phyloP scores from a whole-genome alignment of 2,113 vertebrate species.

The Chaenogobius annularis region DNA sequence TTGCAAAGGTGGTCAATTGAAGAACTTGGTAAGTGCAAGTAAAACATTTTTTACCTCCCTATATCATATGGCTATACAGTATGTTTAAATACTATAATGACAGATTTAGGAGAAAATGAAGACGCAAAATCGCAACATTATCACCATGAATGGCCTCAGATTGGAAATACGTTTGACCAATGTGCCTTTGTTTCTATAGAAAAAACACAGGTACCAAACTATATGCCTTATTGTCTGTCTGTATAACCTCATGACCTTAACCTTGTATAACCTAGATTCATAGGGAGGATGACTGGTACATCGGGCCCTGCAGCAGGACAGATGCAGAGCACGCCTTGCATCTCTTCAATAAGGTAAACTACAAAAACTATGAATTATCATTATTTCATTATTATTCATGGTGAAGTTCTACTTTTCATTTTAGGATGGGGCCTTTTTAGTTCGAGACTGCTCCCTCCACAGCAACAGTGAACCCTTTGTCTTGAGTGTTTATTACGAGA shows the following conservation, averaged over 20 bases:
- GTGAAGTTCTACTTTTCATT: not conserved
- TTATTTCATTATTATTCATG: not conserved
- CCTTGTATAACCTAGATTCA: conserved; percentile 1
- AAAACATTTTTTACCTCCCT: no score
- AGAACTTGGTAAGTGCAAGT: conserved; percentile 38
- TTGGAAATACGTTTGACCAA: conserved; percentile 58
- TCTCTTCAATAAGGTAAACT: conserved; percentile 77
- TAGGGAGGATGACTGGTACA: conserved; percentile 80
- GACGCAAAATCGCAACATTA: conserved; percentile 31
- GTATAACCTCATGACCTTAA: not conserved
- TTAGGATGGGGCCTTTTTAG: conserved; percentile 88
- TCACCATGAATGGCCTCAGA: conserved; percentile 73
- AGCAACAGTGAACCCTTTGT: conserved; percentile 84
- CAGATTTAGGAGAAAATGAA: conserved; percentile 15
- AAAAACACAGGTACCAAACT: conserved; percentile 61
- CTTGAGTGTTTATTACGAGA: conserved; percentile 82
- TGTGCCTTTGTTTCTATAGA: conserved; percentile 51
- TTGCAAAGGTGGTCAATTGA: conserved; percentile 29
- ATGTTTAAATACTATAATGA: not conserved
- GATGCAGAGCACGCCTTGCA: conserved; percentile 83
- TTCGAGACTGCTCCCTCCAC: conserved; percentile 84
- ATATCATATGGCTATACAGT: not conserved
- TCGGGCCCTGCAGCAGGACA: conserved; percentile 76
- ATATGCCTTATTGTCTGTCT: not conserved
- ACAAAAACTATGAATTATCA: not conserved